Percentiles rank a stretch among this genome's conserved stretches.
Conservation (phyloP, 2,888 invertebrate species). For the Boloria euphrosyne region DNA sequence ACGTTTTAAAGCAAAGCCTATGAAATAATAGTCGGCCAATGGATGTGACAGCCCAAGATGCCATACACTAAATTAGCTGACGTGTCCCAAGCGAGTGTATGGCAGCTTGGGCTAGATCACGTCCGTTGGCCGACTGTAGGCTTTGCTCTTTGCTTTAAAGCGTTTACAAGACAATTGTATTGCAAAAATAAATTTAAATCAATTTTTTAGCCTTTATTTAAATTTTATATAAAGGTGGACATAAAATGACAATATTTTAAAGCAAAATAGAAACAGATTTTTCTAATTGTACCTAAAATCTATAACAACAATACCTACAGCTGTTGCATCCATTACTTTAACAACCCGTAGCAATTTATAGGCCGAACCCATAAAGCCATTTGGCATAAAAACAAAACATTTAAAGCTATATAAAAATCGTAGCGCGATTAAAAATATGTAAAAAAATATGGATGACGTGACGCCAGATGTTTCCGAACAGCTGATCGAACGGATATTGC, state of each 20-base stretch:
- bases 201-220: no score
- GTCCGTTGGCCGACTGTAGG: no score
- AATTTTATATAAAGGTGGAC: no score
- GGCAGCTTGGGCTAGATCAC: no score
- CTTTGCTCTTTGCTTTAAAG: no score
- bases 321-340: slow-evolving; percentile 34
- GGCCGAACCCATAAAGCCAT: slow-evolving; percentile 31
- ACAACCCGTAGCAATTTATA: slow-evolving; percentile 22
- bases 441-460: slow-evolving; percentile 57
- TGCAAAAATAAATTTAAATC: no score
- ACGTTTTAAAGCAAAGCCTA: no score
- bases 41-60: no score
- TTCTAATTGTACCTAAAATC: slow-evolving; percentile 22
- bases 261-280: slow-evolving; percentile 10
- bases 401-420: slow-evolving; percentile 54
- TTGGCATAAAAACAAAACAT: slow-evolving; percentile 35
- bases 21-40: no score
- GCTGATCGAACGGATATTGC: slow-evolving; percentile 81
- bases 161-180: no score
- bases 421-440: slow-evolving; percentile 46
- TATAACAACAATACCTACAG: slow-evolving; percentile 26
- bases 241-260: slow-evolving; percentile 5
- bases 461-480: slow-evolving; percentile 79
- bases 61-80: no score
- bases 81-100: no score